Evolutionary conservation across 92 coral and sea anemone species (phyloP).

Genomic region (Siderastrea siderea): DNA sequence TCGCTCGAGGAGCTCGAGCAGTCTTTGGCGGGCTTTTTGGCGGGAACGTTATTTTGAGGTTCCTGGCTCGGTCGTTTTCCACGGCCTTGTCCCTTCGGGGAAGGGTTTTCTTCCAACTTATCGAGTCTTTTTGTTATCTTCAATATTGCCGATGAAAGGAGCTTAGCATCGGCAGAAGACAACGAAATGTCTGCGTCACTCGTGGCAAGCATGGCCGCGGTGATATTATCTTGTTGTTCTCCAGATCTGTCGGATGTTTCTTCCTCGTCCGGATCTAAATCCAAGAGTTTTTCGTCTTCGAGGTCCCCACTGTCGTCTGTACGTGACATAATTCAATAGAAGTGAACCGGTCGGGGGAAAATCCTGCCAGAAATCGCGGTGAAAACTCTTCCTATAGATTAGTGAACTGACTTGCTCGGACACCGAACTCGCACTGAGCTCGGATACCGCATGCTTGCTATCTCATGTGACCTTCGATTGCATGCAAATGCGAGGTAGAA

Average conservation of each 20-base stretch:
- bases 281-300: conserved; percentile 1
- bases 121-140: conserved; percentile 30
- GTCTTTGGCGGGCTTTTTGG: conserved; percentile 63
- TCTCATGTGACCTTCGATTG: conserved; percentile 80
- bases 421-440: conserved; percentile 69
- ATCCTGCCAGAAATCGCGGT: background rate
- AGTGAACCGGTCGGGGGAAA: background rate
- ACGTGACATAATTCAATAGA: background rate
- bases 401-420: conserved; percentile 44
- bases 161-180: conserved; percentile 28
- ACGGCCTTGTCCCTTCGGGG: conserved; percentile 33
- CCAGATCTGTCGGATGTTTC: background rate
- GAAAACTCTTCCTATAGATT: background rate
- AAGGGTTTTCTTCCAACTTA: conserved; percentile 41
- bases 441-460: conserved; percentile 69
- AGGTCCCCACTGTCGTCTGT: background rate
- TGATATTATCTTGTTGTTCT: background rate
- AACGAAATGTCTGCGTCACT: background rate
- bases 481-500: conserved; percentile 80
- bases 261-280: conserved; percentile 33
- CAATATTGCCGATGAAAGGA: conserved; percentile 44
- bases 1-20: conserved; percentile 40
- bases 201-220: conserved; percentile 14
- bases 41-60: conserved; percentile 18
- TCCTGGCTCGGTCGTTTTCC: background rate